These are phyloP conservation scores for Ovis aries DNA, from an alignment of 2,113 vertebrate species.

Conservation along the genomic window ARS-UI_Ramb_v3.0 NC_056054.1:69759501-69760000, in stretches of 20 bases:
- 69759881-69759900: slow-evolving; percentile 45
- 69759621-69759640: not conserved
- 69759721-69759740: slow-evolving; percentile 72
- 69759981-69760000: slow-evolving; percentile 45
- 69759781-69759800: slow-evolving; percentile 32
- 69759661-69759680: slow-evolving; percentile 35
- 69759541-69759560: not conserved
- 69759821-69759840: slow-evolving; percentile 25
- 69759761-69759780: slow-evolving; percentile 57
- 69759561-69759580: not conserved
- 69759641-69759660: not conserved
- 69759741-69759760: slow-evolving; percentile 67
- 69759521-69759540: not conserved
- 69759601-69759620: not conserved
- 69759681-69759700: slow-evolving; percentile 60
- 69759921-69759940: slow-evolving; percentile 44
- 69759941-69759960: slow-evolving; percentile 41
- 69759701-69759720: slow-evolving; percentile 75
- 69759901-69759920: slow-evolving; percentile 20
- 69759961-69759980: slow-evolving; percentile 34
- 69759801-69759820: not conserved
- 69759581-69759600: not conserved
- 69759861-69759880: not conserved
- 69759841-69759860: slow-evolving; percentile 48
- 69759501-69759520: not conserved